Conservation (phyloP, 2,113 vertebrate species). For the Urocitellus parryii region DNA sequence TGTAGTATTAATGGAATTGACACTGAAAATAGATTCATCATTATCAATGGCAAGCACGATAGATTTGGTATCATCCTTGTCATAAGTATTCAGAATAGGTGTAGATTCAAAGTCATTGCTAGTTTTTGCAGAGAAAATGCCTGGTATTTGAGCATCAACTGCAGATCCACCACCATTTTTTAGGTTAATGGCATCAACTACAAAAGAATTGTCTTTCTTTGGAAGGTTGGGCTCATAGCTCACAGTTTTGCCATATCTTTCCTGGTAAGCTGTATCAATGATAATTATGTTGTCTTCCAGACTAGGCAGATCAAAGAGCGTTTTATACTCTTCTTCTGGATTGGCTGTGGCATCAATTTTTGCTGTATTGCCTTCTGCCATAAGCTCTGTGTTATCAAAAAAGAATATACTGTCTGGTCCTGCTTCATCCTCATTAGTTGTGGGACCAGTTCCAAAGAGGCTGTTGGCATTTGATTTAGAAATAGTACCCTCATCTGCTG, state of each 20-base stretch:
- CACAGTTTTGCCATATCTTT: not conserved
- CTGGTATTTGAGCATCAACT: not conserved
- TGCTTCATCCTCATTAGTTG: not conserved
- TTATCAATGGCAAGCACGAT: not conserved
- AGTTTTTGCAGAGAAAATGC: slow-evolving; percentile 19
- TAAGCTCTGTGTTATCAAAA: not conserved
- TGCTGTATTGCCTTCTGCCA: not conserved
- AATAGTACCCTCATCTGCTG: not conserved
- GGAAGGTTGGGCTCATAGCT: not conserved
- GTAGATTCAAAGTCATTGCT: not conserved
- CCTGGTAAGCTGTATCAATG: not conserved
- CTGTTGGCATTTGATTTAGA: not conserved
- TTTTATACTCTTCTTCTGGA: slow-evolving; percentile 24
- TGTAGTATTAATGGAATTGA: not conserved
- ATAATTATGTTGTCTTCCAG: not conserved
- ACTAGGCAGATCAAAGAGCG: not conserved
- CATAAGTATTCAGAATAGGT: slow-evolving; percentile 12
- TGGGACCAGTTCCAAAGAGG: not conserved
- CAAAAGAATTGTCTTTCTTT: not conserved
- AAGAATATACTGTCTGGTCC: not conserved
- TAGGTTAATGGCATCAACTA: not conserved
- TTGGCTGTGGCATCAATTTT: not conserved
- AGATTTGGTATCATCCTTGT: not conserved
- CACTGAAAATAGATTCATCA: not conserved
- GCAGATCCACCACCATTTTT: not conserved